Evolutionary conservation across 2,888 invertebrate genomes (phyloP), one percentile per base, ranked within the genome.

Genomic region (Troides aeacus): DNA sequence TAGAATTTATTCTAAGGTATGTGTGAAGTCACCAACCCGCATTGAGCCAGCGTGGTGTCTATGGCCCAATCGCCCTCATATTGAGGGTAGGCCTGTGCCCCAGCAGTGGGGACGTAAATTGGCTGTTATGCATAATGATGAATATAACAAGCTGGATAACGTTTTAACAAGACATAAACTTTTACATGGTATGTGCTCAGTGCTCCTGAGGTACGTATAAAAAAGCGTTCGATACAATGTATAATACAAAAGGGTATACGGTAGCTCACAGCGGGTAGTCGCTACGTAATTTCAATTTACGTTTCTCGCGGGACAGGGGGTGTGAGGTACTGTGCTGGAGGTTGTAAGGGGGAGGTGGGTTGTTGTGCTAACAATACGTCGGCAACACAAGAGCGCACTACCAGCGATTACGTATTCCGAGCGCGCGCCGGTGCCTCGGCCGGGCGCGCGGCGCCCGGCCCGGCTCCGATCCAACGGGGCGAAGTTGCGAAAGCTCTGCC

Each of bases 401-500:
- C 87, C 84, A 81, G 81, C 86, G 87, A 91, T 91, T 92, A 90
- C 86, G 91, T 88, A 92, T 92, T 88, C 90, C 80, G 77, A 76
- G 77, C 89, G 84, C 88, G 90, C 86, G 83, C 78, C 75, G 84
- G 85, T 84, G 84, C 82, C 78, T 74, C 74, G 68, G 72, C 73
- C 74, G 70, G 74, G 62, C 65, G 21, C 62, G 65, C 69, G 65
- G 72, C 74, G 59, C 30, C 67, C 56, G 21, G 12, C 36, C 67
- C 65, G 65, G 71, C 70, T n/a, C 66, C 50, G 57, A 73, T 78
- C 73, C 77, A 76, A 70, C 69, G 71, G 70, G 56, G 71, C 70
- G 56, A 64, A 7, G 67, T 39, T 17, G 57, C 62, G 53, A 64
- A 59, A 42, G 46, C 46, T 64, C 21, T 69, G 69, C 65, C 53